These are phyloP conservation scores for Agonopterix heracliana DNA, from an alignment of 2,888 invertebrate genomes.

Conservation along the genomic window DNA sequence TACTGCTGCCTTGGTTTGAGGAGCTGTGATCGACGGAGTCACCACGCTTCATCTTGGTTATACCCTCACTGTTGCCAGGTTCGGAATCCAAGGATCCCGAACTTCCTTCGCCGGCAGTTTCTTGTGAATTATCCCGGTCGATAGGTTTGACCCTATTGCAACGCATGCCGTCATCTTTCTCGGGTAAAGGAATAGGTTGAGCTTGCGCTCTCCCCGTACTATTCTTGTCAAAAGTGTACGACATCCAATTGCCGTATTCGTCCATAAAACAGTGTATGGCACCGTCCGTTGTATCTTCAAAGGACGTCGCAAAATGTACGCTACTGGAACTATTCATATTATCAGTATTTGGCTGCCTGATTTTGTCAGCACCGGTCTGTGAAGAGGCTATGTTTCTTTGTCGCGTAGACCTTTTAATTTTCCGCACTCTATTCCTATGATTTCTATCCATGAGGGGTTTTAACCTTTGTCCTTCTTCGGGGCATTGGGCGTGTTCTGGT, in stretches of 20 bases:
- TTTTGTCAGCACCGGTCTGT: constrained; percentile 47
- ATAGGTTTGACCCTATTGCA: constrained; percentile 42
- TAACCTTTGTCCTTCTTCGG: constrained; percentile 52
- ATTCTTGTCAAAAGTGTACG: constrained; percentile 88
- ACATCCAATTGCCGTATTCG: constrained; percentile 90
- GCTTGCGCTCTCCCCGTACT: constrained; percentile 73
- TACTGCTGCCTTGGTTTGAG: constrained; percentile 71
- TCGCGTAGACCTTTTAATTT: constrained; percentile 74
- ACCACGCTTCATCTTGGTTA: constrained; percentile 52
- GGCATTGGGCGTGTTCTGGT: constrained; percentile 26
- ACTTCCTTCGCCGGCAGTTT: constrained; percentile 65
- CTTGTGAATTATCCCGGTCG: constrained; percentile 56
- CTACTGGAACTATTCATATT: constrained; percentile 43
- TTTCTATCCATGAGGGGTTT: constrained; percentile 69
- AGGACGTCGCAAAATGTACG: constrained; percentile 84
- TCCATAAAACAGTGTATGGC: constrained; percentile 92
- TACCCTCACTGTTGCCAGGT: constrained; percentile 54
- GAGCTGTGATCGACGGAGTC: constrained; percentile 68
- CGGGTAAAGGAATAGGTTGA: constrained; percentile 52
- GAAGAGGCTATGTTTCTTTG: constrained; percentile 57
- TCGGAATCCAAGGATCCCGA: constrained; percentile 69
- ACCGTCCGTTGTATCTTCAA: constrained; percentile 89
- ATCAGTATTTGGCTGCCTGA: constrained; percentile 39
- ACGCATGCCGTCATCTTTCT: constrained; percentile 46
- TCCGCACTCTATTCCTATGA: constrained; percentile 68